Percentiles rank a stretch among this genome's conserved stretches.
Evolutionary conservation across 2,888 invertebrate genomes (phyloP).

Genomic region (Calliopum simillimum): DNA sequence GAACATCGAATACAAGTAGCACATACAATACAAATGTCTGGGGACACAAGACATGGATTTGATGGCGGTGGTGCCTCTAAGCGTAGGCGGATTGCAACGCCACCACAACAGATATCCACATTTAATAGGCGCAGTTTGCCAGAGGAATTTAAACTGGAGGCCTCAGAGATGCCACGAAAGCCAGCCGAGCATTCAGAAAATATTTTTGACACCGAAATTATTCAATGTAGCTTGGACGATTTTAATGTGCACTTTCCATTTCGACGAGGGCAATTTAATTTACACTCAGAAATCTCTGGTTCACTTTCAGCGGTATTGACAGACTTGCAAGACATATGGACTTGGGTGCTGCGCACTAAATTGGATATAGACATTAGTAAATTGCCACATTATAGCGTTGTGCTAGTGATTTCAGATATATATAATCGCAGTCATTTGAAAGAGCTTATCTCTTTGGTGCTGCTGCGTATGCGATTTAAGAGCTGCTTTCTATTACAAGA

Average conservation of each 20-base stretch:
- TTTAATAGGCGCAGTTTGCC: constrained; percentile 85
- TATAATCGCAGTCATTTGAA: constrained; percentile 88
- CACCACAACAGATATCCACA: constrained; percentile 89
- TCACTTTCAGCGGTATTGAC: constrained; percentile 85
- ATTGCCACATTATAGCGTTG: constrained; percentile 84
- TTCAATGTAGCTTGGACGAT: constrained; percentile 60
- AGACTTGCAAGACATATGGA: constrained; percentile 91
- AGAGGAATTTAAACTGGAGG: constrained; percentile 69
- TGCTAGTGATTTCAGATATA: constrained; percentile 89
- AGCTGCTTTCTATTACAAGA: constrained; percentile 76
- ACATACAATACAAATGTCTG: constrained; percentile 87
- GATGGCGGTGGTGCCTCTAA: constrained; percentile 69
- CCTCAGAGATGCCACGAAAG: constrained; percentile 24
- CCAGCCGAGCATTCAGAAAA: background rate
- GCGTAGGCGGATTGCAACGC: constrained; percentile 82
- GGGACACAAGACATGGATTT: constrained; percentile 75
- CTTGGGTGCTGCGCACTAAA: constrained; percentile 79
- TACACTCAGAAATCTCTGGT: constrained; percentile 86
- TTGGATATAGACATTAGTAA: constrained; percentile 79
- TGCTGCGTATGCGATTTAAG: constrained; percentile 86
- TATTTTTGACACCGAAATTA: constrained; percentile 54
- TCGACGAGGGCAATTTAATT: constrained; percentile 86
- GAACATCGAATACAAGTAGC: constrained; percentile 86
- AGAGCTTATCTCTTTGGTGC: constrained; percentile 83
- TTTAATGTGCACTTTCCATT: constrained; percentile 94